Evolutionary conservation across 2,888 invertebrate species (phyloP), one percentile per base, ranked within the genome.

Genomic region (Caenorhabditis plicata): DNA sequence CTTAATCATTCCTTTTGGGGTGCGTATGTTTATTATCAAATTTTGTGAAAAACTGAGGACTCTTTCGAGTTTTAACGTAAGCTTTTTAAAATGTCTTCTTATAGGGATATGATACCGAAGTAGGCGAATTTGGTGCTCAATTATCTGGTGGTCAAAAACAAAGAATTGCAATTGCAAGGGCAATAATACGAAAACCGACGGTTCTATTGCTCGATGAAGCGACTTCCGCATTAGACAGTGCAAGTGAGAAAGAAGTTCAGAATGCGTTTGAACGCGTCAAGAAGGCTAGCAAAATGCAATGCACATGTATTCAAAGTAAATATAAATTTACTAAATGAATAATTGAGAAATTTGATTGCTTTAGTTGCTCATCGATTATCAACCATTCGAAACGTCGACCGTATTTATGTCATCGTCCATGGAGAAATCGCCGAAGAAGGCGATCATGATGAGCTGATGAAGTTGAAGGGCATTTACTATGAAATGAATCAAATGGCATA

Each of bases 101-200:
- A 36, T 74, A 88, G 86, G 88, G 88, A 15, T 89, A 90, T 80
- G 87, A 88, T n/a, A 90, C 89, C 0, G 85, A 87, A 3, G 85
- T 89, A 54, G 89, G 89, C 31, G 87, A 88, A 44, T 88, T 88
- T 80, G 89, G 89, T 0, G 87, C 88, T 0, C 89, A 90, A 71
- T 82, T 90, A 42, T 88, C 89, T 0, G 91, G 91, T 17, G 91
- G 91, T 0, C 91, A 92, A 83, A 91, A 91, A 80, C 91, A 91
- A 81, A 84, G 91, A 50, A 88, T 92, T 41, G 90, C 91, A 13
- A 90, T 91, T 53, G 91, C 91, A 0, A 83, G 91, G 41, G 90
- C 90, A 0, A 80, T 91, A 47, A 87, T 91, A 0, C 65, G 69
- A 48, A 73, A 76, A 39, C 78, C 78, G 22, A 60, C 61, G n/a